Evolutionary conservation across 1,140 invertebrate species (phyloP), one percentile per base, ranked within the genome.

Genomic region (Ectropis grisescens): DNA sequence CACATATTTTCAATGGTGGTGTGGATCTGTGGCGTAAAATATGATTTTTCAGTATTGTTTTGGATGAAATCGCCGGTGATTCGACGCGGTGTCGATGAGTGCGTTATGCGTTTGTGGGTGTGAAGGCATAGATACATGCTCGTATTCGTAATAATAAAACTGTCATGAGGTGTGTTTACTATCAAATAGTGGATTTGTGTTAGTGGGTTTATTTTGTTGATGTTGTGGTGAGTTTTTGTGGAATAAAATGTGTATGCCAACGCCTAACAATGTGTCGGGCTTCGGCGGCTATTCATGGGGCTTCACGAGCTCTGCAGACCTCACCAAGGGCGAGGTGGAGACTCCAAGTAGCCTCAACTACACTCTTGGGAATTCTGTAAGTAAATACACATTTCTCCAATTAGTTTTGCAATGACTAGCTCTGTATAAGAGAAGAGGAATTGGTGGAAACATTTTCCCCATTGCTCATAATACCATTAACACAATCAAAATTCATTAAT

Each of bases 221-320:
- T 49, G 48, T 67, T 49, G 55, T 58, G 45, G 37, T 39, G 30
- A 38, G 40, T 55, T 51, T 46, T 57, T 37, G 12, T 41, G 52
- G 29, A 25, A 40, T 47, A 83, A 78, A 64, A 83, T 83, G 82
- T 83, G 82, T 75, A 83, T 82, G 82, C 82, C 82, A 37, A 82
- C 78, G 30, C 81, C 81, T 37, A 82, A 61, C 30, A 82, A 82
- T 68, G 82, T 82, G 27, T 71, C 82, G 44, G 76, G 78, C 32
- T 82, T 83, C 48, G 82, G 75, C 19, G 82, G 75, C 19, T 83
- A 83, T 49, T 78, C 78, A 33, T 83, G 82, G 82, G 69, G 67
- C n/a, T 83, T 83, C 41, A 72, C 80, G 6, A 75, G 74, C 37
- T 62, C 72, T 4, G 75, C 76, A 13, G 82, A 83, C 39, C 78